Base-by-base conservation (phyloP, 1,140 invertebrate genomes). In the Drosophila funebris region DNA sequence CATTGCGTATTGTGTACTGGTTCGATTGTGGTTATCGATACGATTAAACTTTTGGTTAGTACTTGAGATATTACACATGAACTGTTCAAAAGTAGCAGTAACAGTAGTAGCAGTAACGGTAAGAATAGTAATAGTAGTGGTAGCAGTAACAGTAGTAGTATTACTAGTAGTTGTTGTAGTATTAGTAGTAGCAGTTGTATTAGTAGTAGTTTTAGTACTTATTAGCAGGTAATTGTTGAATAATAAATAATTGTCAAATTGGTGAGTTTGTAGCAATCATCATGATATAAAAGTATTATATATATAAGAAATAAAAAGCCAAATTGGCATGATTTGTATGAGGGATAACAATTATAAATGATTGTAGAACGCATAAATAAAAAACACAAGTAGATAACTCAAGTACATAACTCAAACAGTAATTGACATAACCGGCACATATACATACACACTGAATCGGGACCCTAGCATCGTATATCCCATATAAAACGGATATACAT, bases 1-100 rank as follows among this genome's bases (percentile, higher is more conserved):
- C 96, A 90, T 97, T 97, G 66, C 97, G 94, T 92, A 97, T 94
- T 71, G 96, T 96, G 73, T 92, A 92, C 90, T 91, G 76, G 33
- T 57, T 13, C 57, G 60, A 54, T 72, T 53, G 53, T 43, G 62
- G 66, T 89, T 89, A 85, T 58, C 11, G 11, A 22, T 18, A 52
- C 16, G 29, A 33, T 52, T 33, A 52, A 52, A 62, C 20, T 62
- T 56, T 46, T 52, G 63, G 64, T 88, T 88, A 88, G 76, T 82
- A 77, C 44, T 48, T 41, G 7, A 11, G 22, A 70, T 56, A 16
- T 41, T 41, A 50, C 1, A 64, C 27, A 54, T 11, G 18, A 9
- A 50, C 62, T 61, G 31, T 63, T 57, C 48, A 39, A 33, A 52
- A 44, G 61, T 64, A 71, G 29, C 31, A 56, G 62, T 67, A 31